phyloP scores from a whole-genome alignment of 2,888 invertebrate genomes.

The Dolichomitus sp. region DNA sequence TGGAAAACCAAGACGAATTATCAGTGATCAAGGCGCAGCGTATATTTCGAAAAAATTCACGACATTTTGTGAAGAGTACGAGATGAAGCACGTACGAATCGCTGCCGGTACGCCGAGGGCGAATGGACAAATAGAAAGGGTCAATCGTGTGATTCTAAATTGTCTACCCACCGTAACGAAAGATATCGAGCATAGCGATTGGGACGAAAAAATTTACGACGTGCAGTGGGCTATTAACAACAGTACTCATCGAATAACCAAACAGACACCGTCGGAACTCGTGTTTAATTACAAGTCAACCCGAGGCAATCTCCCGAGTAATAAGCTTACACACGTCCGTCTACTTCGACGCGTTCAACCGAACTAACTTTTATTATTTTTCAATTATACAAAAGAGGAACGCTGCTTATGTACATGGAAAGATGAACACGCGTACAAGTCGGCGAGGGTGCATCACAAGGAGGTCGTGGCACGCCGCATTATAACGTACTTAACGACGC shows the following conservation, averaged over 20 bases:
- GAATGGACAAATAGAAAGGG: slow-evolving; percentile 67
- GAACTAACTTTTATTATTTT: too few species aligned
- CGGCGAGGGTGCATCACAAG: slow-evolving; percentile 33
- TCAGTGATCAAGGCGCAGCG: slow-evolving; percentile 75
- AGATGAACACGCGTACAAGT: slow-evolving; percentile 3
- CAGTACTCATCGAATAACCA: slow-evolving; percentile 32
- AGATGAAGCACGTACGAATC: slow-evolving; percentile 71
- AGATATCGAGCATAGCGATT: slow-evolving; percentile 51
- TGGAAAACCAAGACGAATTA: slow-evolving; percentile 72
- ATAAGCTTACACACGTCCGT: too few species aligned
- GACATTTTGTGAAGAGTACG: slow-evolving; percentile 67
- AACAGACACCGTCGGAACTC: slow-evolving; percentile 25
- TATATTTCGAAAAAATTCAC: slow-evolving; percentile 69
- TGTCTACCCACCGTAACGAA: slow-evolving; percentile 61
- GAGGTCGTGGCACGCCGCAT: slow-evolving; percentile 34
- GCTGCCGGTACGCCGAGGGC: slow-evolving; percentile 73
- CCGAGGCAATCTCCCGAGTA: too few species aligned
- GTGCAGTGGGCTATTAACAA: slow-evolving; percentile 47
- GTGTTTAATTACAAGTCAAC: slow-evolving; percentile 35
- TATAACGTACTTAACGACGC: slow-evolving; percentile 54
- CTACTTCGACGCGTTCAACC: too few species aligned
- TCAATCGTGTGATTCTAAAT: slow-evolving; percentile 48
- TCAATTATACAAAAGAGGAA: too few species aligned
- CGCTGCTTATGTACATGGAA: background rate
- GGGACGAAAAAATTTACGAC: slow-evolving; percentile 38